Conservation (phyloP, 2,888 invertebrate genomes). For the Nezara viridula region DNA sequence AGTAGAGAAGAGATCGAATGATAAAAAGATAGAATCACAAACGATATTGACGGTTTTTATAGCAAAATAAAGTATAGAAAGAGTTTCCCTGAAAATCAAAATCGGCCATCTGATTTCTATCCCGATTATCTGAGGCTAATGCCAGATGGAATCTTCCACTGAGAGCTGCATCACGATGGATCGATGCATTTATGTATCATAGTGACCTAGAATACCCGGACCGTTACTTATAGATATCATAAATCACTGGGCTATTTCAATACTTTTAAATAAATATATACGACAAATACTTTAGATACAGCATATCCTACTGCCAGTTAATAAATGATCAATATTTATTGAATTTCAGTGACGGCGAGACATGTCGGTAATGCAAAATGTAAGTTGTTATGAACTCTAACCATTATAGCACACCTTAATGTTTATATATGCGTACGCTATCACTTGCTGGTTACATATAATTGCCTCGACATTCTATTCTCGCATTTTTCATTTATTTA, state of each 20-base stretch:
- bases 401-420: slow-evolving; percentile 14
- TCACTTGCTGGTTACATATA: background rate
- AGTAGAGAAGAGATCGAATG: background rate
- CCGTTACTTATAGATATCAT: slow-evolving; percentile 29
- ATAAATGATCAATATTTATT: slow-evolving; percentile 29
- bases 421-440: background rate
- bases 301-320: background rate
- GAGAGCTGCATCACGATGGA: background rate
- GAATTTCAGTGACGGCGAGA: background rate
- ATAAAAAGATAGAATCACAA: background rate
- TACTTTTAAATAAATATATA: slow-evolving; percentile 18
- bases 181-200: slow-evolving; percentile 29
- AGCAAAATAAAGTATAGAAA: background rate
- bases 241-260: slow-evolving; percentile 18
- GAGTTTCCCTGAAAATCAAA: background rate
- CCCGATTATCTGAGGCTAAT: background rate
- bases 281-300: slow-evolving; percentile 11
- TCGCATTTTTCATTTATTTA: background rate
- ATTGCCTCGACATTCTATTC: background rate
- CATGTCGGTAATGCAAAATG: slow-evolving; percentile 4
- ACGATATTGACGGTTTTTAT: background rate
- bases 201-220: slow-evolving; percentile 14
- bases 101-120: background rate
- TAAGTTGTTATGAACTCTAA: slow-evolving; percentile 21
- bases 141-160: background rate